Percentiles rank a stretch among this genome's conserved stretches.
Conservation (phyloP, 2,888 invertebrate genomes). For the Electrophaes corylata region DNA sequence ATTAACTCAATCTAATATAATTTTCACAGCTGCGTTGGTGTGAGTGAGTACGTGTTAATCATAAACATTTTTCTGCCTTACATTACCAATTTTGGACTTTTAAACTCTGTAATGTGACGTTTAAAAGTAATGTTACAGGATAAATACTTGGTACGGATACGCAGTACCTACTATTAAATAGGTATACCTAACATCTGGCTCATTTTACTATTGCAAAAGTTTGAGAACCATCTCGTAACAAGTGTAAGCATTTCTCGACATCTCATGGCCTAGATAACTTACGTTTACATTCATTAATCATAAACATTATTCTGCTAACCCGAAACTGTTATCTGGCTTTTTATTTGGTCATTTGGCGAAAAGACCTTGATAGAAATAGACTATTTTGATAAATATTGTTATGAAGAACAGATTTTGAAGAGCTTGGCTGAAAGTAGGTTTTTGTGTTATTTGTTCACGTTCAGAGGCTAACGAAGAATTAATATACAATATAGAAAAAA, state of each 20-base stretch:
- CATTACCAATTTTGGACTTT: too few relatives aligned
- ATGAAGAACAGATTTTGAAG: background rate
- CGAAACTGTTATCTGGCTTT: slow-evolving; percentile 30
- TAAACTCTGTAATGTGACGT: too few relatives aligned
- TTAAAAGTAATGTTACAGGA: too few relatives aligned
- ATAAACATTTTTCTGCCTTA: too few relatives aligned
- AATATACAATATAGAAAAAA: too few relatives aligned
- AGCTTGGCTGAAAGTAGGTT: background rate
- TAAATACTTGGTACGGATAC: too few relatives aligned
- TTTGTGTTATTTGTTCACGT: background rate
- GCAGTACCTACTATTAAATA: too few relatives aligned
- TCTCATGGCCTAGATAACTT: slow-evolving; percentile 68
- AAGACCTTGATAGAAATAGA: slow-evolving; percentile 31
- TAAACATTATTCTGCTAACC: slow-evolving; percentile 43
- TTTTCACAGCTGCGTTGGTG: too few relatives aligned
- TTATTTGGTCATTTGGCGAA: slow-evolving; percentile 43
- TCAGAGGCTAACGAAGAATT: too few relatives aligned
- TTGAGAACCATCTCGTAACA: slow-evolving; percentile 62
- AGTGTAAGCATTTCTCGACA: slow-evolving; percentile 76
- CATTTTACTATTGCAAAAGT: slow-evolving; percentile 41
- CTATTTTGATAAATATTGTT: background rate
- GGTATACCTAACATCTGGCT: background rate
- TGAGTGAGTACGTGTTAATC: too few relatives aligned
- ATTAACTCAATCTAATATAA: too few relatives aligned
- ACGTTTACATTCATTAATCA: slow-evolving; percentile 62